phyloP scores from a whole-genome alignment of 2,888 invertebrate species.

The Macrosoma leucophasiata region DNA sequence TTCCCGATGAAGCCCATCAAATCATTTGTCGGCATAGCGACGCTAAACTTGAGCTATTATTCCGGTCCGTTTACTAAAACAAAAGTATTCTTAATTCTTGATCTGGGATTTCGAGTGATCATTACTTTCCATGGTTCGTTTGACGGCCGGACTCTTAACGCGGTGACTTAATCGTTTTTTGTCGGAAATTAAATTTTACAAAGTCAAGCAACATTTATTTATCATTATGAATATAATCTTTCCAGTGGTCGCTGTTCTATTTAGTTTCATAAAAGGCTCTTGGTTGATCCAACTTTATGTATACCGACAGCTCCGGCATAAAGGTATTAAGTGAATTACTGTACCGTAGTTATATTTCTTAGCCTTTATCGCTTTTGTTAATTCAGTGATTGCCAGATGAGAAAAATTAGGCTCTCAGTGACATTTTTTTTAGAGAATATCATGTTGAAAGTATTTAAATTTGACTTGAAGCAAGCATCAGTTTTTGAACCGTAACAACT shows the following conservation, averaged over 20 bases:
- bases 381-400: too few relatives aligned
- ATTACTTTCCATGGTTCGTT: conserved; percentile 24
- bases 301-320: too few relatives aligned
- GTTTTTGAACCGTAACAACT: too few relatives aligned
- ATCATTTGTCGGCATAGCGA: conserved; percentile 65
- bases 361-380: too few relatives aligned
- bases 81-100: conserved; percentile 64
- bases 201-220: conserved; percentile 3
- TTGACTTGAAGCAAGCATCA: too few relatives aligned
- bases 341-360: too few relatives aligned
- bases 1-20: conserved; percentile 60
- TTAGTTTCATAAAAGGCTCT: not conserved
- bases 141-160: conserved; percentile 5
- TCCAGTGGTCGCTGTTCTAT: not conserved
- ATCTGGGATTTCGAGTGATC: conserved; percentile 57
- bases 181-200: conserved; percentile 6
- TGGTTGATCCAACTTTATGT: too few relatives aligned
- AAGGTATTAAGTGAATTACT: too few relatives aligned
- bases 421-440: too few relatives aligned
- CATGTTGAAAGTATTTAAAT: too few relatives aligned
- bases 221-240: conserved; percentile 1
- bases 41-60: conserved; percentile 62
- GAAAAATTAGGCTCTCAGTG: too few relatives aligned
- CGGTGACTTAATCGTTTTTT: conserved; percentile 9
- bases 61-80: conserved; percentile 64